Conservation (phyloP, 2,113 vertebrate genomes). For the Sigmodon hispidus region DNA sequence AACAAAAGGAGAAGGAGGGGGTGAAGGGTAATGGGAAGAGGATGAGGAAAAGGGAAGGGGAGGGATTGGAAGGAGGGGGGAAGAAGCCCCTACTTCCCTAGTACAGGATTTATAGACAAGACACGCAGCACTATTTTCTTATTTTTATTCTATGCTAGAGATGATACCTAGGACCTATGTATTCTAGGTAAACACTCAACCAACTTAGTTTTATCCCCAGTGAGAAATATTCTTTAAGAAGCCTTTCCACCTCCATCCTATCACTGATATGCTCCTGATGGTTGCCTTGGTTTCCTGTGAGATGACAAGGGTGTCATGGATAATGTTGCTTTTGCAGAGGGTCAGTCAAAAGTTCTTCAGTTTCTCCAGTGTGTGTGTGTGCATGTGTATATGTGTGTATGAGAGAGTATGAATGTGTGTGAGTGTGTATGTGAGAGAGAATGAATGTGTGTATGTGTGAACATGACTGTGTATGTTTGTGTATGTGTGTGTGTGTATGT, state of each 20-base stretch:
- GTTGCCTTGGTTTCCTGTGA: not conserved
- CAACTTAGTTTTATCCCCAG: not conserved
- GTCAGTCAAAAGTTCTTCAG: not conserved
- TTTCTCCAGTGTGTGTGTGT: not conserved
- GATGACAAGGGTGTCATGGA: not conserved
- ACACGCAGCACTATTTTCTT: not conserved
- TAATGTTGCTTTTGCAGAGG: not conserved
- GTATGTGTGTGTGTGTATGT: not conserved
- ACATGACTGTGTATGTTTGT: too few relatives aligned
- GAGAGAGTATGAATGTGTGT: not conserved
- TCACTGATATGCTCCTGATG: not conserved
- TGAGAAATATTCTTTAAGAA: not conserved
- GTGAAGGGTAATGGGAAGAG: not conserved
- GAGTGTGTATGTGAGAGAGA: not conserved
- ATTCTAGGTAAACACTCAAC: not conserved
- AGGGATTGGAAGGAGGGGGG: too few relatives aligned
- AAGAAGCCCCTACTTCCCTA: too few relatives aligned
- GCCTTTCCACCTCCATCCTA: not conserved
- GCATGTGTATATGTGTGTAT: not conserved
- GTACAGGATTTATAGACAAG: not conserved
- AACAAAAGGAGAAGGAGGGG: not conserved
- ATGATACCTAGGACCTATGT: not conserved
- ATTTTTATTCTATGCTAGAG: not conserved
- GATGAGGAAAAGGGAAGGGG: too few relatives aligned
- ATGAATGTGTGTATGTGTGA: not conserved